These are phyloP conservation scores for Mythimna ferrago DNA, from an alignment of 2,888 invertebrate genomes.

Conservation along the genomic window DNA sequence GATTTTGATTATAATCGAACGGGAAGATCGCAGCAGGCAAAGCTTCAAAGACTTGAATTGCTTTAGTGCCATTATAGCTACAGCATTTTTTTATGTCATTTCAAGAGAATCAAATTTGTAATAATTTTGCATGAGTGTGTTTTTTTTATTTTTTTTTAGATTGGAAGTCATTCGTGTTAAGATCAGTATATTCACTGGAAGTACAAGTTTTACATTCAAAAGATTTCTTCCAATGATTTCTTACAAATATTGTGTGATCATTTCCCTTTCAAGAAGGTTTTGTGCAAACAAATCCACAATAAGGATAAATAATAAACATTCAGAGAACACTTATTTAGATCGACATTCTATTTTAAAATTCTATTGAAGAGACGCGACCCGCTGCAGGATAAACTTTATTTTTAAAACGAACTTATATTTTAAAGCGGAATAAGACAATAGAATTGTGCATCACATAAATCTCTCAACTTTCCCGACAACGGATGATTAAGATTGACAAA, in stretches of 20 bases:
- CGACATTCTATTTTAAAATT: constrained; percentile 52
- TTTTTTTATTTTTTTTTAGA: too few relatives aligned
- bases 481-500: constrained; percentile 81
- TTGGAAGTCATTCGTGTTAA: too few relatives aligned
- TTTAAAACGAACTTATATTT: constrained; percentile 54
- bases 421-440: constrained; percentile 63
- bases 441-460: constrained; percentile 75
- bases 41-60: too few relatives aligned
- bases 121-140: too few relatives aligned
- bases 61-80: too few relatives aligned
- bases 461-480: constrained; percentile 73
- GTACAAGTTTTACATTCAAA: too few relatives aligned
- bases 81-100: too few relatives aligned
- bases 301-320: constrained; percentile 30
- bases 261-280: neutral
- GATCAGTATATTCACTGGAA: too few relatives aligned
- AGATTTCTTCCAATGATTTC: neutral
- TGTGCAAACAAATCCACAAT: neutral
- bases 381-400: constrained; percentile 55
- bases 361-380: constrained; percentile 51
- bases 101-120: too few relatives aligned
- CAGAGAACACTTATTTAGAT: constrained; percentile 29
- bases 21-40: too few relatives aligned
- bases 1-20: too few relatives aligned
- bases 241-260: neutral